Evolutionary conservation across 2,113 vertebrate genomes (phyloP).

Genomic region (Cebus imitator): DNA sequence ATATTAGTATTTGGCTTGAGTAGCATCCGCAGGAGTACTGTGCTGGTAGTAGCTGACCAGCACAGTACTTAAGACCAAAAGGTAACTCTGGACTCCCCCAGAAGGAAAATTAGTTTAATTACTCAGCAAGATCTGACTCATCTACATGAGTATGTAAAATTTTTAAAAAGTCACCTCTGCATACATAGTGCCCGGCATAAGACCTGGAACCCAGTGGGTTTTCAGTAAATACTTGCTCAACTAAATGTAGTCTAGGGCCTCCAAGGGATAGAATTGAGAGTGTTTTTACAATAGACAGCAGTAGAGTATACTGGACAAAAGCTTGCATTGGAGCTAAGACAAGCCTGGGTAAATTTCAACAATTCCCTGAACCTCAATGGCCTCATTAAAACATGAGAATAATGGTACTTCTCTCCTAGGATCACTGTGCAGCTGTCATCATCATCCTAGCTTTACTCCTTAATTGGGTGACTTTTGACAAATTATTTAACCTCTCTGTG

Average conservation of each 20-base stretch:
- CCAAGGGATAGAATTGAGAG: not conserved
- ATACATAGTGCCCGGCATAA: not conserved
- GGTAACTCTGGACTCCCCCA: not conserved
- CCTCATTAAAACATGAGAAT: not conserved
- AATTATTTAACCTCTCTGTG: constrained; percentile 15
- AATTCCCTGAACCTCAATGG: not conserved
- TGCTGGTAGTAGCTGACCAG: not conserved
- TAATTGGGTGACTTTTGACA: not conserved
- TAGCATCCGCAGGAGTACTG: not conserved
- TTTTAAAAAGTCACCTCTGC: not conserved
- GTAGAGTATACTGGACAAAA: not conserved
- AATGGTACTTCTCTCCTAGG: not conserved
- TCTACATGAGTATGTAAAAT: not conserved
- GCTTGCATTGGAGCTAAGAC: not conserved
- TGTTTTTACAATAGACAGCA: not conserved
- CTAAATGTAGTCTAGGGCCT: not conserved
- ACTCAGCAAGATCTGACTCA: not conserved
- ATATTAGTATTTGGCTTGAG: not conserved
- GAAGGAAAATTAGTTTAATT: constrained; percentile 4
- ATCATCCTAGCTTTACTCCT: not conserved
- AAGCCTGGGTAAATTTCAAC: not conserved
- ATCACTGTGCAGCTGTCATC: not conserved
- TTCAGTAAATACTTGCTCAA: not conserved
- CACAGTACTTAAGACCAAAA: not conserved
- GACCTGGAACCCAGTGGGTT: not conserved